Conservation (phyloP, 2,113 vertebrate genomes). For the Pelobates fuscus region DNA sequence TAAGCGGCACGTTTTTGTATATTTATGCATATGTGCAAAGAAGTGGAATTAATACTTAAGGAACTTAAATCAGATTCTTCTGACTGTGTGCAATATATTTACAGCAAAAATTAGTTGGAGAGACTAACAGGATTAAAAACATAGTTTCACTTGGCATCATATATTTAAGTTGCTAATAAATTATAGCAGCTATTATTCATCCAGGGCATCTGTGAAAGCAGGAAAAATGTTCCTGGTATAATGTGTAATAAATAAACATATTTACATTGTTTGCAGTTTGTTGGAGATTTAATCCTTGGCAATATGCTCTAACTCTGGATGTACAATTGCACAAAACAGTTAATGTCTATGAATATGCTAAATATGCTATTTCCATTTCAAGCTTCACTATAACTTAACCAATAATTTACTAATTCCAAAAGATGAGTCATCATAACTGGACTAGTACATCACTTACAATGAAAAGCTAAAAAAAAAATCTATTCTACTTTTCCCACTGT, state of each 20-base stretch:
- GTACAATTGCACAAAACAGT: neutral
- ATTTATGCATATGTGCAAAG: neutral
- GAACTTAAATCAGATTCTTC: neutral
- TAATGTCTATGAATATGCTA: neutral
- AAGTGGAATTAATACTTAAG: neutral
- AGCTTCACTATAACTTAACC: neutral
- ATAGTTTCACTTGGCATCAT: conserved; percentile 15
- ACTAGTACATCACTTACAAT: no score
- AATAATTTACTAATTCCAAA: neutral
- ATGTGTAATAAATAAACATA: conserved; percentile 22
- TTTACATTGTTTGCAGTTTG: conserved; percentile 9
- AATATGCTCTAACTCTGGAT: conserved; percentile 6
- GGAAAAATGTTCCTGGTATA: conserved; percentile 35
- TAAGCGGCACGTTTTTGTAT: neutral
- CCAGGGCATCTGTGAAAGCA: conserved; percentile 4
- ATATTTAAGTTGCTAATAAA: conserved; percentile 27
- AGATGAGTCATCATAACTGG: no score
- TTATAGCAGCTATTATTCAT: conserved; percentile 19
- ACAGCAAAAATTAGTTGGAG: neutral
- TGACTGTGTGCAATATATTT: conserved; percentile 9
- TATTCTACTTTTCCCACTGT: no score
- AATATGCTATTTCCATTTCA: neutral
- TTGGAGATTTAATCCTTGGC: neutral
- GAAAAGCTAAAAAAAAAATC: no score
- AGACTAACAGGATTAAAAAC: conserved; percentile 22